A percentile compares a stretch with the other conserved stretches of the same genome.
Conservation (phyloP, 2,113 vertebrate species). For the Typhlomys cinereus region DNA sequence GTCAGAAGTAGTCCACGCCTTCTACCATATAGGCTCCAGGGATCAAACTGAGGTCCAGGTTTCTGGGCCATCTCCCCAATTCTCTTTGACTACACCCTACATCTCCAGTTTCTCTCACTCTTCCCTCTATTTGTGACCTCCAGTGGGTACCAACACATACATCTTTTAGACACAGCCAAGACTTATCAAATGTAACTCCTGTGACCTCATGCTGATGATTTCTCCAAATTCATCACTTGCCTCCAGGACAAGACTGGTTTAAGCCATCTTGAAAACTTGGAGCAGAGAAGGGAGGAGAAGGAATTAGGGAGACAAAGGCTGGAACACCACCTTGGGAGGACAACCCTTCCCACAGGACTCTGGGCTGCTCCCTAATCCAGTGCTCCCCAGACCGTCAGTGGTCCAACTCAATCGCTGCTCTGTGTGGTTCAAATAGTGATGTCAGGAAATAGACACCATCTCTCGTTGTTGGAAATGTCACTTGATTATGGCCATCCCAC, state of each 20-base stretch:
- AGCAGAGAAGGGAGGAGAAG: not conserved
- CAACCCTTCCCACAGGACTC: not conserved
- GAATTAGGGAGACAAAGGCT: not conserved
- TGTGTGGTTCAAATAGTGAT: not conserved
- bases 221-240: not conserved
- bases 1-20: too few relatives aligned
- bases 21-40: not conserved
- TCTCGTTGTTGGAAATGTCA: not conserved
- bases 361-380: rapidly evolving
- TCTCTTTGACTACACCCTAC: not conserved
- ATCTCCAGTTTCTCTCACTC: not conserved
- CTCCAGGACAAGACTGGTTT: not conserved
- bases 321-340: not conserved
- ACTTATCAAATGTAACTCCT: not conserved
- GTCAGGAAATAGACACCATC: not conserved
- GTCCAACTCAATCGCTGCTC: not conserved
- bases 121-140: not conserved
- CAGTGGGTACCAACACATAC: too few relatives aligned
- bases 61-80: not conserved
- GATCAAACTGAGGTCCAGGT: not conserved
- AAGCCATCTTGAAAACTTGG: not conserved
- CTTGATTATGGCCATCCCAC: not conserved
- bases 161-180: not conserved
- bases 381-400: not conserved
- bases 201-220: not conserved